Conservation (phyloP, 2,888 invertebrate species). For the Synanthedon vespiformis region DNA sequence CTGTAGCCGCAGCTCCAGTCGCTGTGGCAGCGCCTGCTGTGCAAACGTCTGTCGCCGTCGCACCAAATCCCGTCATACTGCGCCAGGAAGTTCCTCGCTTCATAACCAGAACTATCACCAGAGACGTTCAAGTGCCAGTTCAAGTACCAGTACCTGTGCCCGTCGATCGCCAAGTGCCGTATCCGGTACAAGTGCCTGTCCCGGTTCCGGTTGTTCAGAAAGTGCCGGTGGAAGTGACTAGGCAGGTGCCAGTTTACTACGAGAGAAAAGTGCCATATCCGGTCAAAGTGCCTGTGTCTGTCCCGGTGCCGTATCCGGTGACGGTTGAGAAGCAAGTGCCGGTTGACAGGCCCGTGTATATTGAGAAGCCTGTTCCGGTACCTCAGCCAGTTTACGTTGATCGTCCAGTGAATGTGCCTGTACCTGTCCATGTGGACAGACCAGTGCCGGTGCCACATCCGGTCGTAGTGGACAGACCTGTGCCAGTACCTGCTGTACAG, state of each 20-base stretch:
- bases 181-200: conserved; percentile 64
- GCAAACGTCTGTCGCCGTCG: conserved; percentile 47
- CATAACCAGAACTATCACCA: conserved; percentile 57
- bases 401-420: conserved; percentile 70
- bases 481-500: conserved; percentile 49
- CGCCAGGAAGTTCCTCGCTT: conserved; percentile 57
- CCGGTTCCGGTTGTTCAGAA: conserved; percentile 65
- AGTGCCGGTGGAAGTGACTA: conserved; percentile 62
- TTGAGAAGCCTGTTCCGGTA: conserved; percentile 61
- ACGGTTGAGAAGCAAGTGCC: conserved; percentile 70
- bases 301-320: conserved; percentile 72
- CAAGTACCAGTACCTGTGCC: conserved; percentile 24
- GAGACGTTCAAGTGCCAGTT: conserved; percentile 50
- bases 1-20: conserved; percentile 18
- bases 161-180: conserved; percentile 56
- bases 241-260: conserved; percentile 60
- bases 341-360: conserved; percentile 69
- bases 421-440: conserved; percentile 71
- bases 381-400: conserved; percentile 69
- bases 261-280: conserved; percentile 62
- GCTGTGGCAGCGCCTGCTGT: conserved; percentile 23
- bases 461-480: conserved; percentile 28
- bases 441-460: conserved; percentile 43
- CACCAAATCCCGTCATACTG: conserved; percentile 56
- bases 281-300: conserved; percentile 63